These are phyloP conservation scores for Penelope pileata DNA, from an alignment of 2,113 vertebrate genomes.

Conservation along the genomic window DNA sequence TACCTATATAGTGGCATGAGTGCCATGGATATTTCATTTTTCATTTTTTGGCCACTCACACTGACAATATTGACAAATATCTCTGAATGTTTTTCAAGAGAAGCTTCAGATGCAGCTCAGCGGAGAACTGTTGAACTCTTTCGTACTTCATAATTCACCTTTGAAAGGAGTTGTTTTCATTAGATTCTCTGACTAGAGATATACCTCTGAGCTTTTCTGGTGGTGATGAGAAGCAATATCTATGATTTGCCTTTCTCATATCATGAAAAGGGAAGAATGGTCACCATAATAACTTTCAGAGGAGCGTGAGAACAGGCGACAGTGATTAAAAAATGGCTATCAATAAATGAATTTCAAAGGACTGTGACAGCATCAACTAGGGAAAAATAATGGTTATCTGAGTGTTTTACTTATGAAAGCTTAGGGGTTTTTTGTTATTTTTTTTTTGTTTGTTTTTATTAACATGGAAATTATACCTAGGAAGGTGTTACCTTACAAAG, in stretches of 20 bases:
- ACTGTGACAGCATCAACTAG: neutral
- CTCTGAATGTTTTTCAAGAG: neutral
- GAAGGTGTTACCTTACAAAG: neutral
- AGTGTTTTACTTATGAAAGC: neutral
- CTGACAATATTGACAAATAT: neutral
- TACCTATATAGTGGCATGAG: neutral
- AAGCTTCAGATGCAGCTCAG: neutral
- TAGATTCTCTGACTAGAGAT: neutral
- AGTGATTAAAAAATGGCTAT: neutral
- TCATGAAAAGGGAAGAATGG: neutral
- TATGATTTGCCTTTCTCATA: neutral
- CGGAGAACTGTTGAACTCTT: neutral
- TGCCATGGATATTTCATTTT: neutral
- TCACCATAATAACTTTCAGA: neutral
- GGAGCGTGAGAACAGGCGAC: neutral
- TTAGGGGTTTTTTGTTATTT: neutral
- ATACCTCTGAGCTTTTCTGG: accelerated
- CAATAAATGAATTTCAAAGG: neutral
- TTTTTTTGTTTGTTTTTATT: too few species aligned
- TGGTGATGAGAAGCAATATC: neutral
- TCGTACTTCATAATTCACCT: neutral
- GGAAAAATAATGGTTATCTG: neutral
- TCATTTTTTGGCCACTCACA: neutral
- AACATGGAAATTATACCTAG: neutral
- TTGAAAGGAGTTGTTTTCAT: neutral